A percentile compares a stretch with the other conserved stretches of the same genome.
Conservation (phyloP, 2,113 vertebrate genomes). For the Gnathonemus longibarbis region DNA sequence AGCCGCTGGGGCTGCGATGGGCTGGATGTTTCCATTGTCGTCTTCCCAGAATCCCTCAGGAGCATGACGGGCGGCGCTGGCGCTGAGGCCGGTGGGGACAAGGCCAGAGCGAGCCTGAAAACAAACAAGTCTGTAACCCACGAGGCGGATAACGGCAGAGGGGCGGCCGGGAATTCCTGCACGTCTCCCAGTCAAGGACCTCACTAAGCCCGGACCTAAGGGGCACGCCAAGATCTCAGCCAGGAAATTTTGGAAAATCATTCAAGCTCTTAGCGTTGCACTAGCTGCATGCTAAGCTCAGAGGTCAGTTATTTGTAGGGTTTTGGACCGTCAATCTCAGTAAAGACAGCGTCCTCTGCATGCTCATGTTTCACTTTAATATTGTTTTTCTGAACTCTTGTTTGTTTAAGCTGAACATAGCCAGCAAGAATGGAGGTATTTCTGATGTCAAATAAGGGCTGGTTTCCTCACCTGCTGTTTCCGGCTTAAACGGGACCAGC, state of each 20-base stretch:
- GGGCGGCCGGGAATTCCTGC: background rate
- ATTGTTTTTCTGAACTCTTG: background rate
- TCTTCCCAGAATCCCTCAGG: constrained; percentile 75
- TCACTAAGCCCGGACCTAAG: background rate
- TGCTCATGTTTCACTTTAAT: background rate
- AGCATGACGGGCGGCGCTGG: constrained; percentile 73
- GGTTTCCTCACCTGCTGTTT: background rate
- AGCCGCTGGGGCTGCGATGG: constrained; percentile 61
- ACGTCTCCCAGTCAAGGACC: background rate
- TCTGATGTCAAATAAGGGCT: background rate
- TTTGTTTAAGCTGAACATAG: background rate
- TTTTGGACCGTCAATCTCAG: background rate
- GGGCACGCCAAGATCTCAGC: background rate
- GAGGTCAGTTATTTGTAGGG: background rate
- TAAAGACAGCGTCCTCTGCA: background rate
- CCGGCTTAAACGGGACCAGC: background rate
- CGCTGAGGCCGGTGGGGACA: constrained; percentile 43
- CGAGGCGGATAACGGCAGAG: background rate
- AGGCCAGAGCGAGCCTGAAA: background rate
- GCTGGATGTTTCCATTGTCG: constrained; percentile 58
- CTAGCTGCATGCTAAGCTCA: background rate
- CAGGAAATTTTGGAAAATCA: background rate
- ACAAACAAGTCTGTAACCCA: background rate
- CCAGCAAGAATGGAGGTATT: background rate
- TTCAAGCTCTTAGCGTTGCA: background rate